Conservation (phyloP, 2,888 invertebrate species). For the Euplexia lucipara region DNA sequence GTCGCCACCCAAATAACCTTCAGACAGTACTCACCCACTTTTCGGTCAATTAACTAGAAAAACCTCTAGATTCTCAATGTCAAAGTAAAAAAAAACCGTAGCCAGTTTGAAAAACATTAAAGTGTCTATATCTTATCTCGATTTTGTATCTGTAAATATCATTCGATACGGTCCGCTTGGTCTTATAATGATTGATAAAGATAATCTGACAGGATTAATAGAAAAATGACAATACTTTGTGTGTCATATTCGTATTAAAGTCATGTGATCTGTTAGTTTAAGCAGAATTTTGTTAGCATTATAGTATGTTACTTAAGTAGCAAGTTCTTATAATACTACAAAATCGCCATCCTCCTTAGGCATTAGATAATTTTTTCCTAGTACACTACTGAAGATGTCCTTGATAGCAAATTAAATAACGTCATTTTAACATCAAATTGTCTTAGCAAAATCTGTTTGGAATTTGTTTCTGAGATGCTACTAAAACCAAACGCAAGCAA, state of each 20-base stretch:
- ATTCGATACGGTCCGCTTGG: constrained; percentile 23
- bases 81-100: constrained; percentile 39
- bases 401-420: neutral
- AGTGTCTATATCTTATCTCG: constrained; percentile 35
- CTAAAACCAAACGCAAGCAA: neutral
- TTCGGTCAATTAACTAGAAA: constrained; percentile 48
- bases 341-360: too few species aligned
- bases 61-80: constrained; percentile 36
- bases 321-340: neutral
- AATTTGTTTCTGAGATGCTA: neutral
- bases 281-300: neutral
- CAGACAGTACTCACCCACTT: constrained; percentile 28
- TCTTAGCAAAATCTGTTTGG: neutral
- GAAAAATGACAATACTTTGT: constrained; percentile 15
- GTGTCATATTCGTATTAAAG: constrained; percentile 11
- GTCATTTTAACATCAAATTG: neutral
- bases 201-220: constrained; percentile 34
- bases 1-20: constrained; percentile 22
- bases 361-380: too few species aligned
- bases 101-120: constrained; percentile 9
- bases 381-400: neutral
- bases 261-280: neutral
- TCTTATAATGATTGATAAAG: constrained; percentile 34
- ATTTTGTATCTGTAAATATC: constrained; percentile 28
- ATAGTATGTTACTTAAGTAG: neutral